Evolutionary conservation across 2,888 invertebrate genomes (phyloP).

Genomic region (Epistrophe eligans): DNA sequence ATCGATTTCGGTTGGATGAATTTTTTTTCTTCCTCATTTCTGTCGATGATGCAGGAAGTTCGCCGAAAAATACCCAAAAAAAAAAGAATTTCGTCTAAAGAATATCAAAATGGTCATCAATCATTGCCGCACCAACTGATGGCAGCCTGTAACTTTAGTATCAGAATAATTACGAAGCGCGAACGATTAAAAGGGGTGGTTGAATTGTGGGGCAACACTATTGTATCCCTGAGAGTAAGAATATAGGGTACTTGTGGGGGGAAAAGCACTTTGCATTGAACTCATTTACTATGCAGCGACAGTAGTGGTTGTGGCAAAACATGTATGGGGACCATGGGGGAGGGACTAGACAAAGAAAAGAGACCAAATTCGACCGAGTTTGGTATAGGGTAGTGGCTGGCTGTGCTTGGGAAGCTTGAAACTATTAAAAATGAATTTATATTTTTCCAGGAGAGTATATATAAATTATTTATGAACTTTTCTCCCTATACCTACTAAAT

Average conservation of each 20-base stretch:
- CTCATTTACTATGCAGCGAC: conserved; percentile 63
- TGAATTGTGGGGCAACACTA: not conserved
- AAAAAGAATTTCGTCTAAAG: conserved; percentile 45
- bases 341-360: conserved; percentile 46
- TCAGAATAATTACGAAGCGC: conserved; percentile 72
- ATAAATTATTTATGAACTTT: conserved; percentile 71
- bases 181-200: conserved; percentile 60
- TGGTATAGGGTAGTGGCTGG: conserved; percentile 2
- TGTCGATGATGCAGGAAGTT: conserved; percentile 26
- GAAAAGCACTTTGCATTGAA: conserved; percentile 43
- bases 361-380: conserved; percentile 51
- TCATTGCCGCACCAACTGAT: conserved; percentile 72
- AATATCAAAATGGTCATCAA: conserved; percentile 75
- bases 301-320: not conserved
- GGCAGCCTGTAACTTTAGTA: conserved; percentile 70
- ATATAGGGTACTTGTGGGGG: conserved; percentile 1
- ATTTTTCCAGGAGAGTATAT: conserved; percentile 62
- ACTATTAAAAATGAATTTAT: conserved; percentile 74
- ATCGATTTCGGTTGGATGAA: conserved; percentile 54
- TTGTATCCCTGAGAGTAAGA: conserved; percentile 16
- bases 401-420: not conserved
- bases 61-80: not conserved
- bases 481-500: conserved; percentile 19
- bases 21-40: conserved; percentile 24
- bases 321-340: conserved; percentile 1